phyloP scores from a whole-genome alignment of 2,113 vertebrate genomes.

The Australoheros scitulus region DNA sequence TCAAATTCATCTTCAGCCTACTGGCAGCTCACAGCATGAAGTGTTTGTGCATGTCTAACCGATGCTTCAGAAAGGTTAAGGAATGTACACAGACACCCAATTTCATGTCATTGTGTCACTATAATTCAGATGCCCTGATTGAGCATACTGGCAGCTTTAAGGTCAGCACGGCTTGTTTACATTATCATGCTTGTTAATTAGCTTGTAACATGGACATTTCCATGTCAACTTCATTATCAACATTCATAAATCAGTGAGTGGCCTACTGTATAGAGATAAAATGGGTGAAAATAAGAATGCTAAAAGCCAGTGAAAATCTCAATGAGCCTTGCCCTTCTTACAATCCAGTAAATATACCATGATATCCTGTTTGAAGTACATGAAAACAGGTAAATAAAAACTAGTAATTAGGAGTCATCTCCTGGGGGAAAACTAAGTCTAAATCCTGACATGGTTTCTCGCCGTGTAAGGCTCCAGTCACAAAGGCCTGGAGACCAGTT shows the following conservation, averaged over 20 bases:
- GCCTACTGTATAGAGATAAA: background rate
- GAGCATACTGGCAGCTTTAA: background rate
- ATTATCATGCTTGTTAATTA: background rate
- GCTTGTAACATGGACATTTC: background rate
- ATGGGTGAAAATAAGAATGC: background rate
- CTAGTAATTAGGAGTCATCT: background rate
- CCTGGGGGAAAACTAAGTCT: too few relatives aligned
- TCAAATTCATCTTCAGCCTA: background rate
- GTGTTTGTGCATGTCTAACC: background rate
- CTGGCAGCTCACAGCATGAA: background rate
- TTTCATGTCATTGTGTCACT: background rate
- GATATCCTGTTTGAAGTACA: background rate
- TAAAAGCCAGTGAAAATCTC: background rate
- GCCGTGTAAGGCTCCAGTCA: background rate
- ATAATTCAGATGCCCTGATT: background rate
- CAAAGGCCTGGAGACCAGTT: background rate
- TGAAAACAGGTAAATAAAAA: background rate
- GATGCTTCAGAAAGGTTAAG: background rate
- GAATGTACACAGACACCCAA: background rate
- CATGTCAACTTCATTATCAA: background rate
- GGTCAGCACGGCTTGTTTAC: background rate
- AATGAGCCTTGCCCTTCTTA: fast-evolving
- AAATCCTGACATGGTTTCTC: background rate
- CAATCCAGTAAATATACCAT: background rate
- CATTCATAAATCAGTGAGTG: background rate